Evolutionary conservation across 1,140 invertebrate species (phyloP).

Genomic region (Pseudomyrmex pallidus): DNA sequence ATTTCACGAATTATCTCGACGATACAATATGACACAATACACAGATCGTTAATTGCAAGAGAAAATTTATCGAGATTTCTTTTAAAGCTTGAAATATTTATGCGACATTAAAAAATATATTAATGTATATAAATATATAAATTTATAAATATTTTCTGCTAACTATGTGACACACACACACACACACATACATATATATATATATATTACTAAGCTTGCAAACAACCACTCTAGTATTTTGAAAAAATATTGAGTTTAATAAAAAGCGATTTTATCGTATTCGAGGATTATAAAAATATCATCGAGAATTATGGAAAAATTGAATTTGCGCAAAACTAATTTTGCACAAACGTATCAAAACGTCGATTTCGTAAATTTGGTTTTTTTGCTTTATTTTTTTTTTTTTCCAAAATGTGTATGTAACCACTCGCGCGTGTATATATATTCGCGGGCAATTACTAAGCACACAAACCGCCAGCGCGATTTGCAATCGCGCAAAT

Average conservation of each 20-base stretch:
- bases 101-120: not conserved
- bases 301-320: constrained; percentile 27
- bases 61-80: not conserved
- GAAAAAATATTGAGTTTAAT: constrained; percentile 7
- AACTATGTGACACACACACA: no score
- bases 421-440: constrained; percentile 11
- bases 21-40: not conserved
- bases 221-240: not conserved
- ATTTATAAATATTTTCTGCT: not conserved
- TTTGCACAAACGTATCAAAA: constrained; percentile 3
- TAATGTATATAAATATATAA: not conserved
- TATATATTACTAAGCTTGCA: not conserved
- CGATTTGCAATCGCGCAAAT: constrained; percentile 49
- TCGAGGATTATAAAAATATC: constrained; percentile 1
- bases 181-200: no score
- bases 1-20: not conserved
- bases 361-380: constrained; percentile 20
- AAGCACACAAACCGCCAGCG: constrained; percentile 11
- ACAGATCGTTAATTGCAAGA: not conserved
- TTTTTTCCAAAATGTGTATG: not conserved
- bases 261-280: constrained; percentile 16
- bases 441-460: constrained; percentile 27
- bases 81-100: not conserved
- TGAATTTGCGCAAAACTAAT: not conserved
- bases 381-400: constrained; percentile 1